These are phyloP conservation scores for Cantharis rustica DNA, from an alignment of 2,888 invertebrate species.

Conservation along the genomic window DNA sequence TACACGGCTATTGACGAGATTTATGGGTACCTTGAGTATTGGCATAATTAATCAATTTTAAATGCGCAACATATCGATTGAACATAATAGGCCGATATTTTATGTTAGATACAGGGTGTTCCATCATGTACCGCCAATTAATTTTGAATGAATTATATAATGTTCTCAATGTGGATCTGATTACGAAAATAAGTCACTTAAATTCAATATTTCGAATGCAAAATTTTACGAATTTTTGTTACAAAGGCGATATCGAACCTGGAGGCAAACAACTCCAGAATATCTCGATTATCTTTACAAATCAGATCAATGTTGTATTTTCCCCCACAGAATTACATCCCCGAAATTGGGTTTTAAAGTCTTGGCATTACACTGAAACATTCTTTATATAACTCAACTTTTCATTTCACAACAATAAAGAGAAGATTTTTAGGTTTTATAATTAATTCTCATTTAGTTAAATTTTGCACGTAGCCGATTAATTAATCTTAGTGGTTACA, in stretches of 20 bases:
- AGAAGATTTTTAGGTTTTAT: not conserved
- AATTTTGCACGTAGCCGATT: not conserved
- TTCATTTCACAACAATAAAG: not conserved
- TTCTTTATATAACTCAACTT: conserved; percentile 6
- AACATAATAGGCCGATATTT: not conserved
- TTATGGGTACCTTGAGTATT: not conserved
- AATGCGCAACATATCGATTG: not conserved
- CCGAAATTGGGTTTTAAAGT: not conserved
- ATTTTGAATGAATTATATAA: not conserved
- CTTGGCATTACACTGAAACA: not conserved
- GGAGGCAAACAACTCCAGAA: not conserved
- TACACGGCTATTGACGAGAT: not conserved
- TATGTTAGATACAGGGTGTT: not conserved
- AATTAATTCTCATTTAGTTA: not conserved
- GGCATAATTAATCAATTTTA: not conserved
- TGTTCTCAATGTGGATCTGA: not conserved
- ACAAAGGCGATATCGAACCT: not conserved
- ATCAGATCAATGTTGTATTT: not conserved
- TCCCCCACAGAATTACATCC: not conserved
- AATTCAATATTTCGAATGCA: not conserved
- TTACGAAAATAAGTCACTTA: not conserved
- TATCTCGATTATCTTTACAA: not conserved
- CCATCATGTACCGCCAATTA: not conserved
- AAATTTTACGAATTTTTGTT: not conserved
- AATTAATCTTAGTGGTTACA: not conserved